Evolutionary conservation across 2,797 vertebrate species (phyloP).

Genomic region (Tadarida brasiliensis): DNA sequence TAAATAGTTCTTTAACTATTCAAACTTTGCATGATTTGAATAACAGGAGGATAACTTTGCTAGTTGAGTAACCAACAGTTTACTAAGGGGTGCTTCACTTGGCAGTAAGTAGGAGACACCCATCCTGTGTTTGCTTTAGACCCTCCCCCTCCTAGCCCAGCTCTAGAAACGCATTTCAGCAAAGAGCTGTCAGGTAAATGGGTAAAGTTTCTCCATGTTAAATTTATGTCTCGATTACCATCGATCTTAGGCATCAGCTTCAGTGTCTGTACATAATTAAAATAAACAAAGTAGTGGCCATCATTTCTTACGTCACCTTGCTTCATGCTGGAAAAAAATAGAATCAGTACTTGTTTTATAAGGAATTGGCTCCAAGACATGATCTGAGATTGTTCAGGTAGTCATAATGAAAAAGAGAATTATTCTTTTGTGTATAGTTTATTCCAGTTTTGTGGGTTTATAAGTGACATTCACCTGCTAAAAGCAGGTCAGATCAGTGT

Average conservation of each 20-base stretch:
- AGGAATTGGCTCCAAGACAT: too few relatives aligned
- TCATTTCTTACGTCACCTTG: too few relatives aligned
- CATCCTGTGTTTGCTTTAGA: slow-evolving; percentile 83
- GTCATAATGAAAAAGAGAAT: slow-evolving; percentile 41
- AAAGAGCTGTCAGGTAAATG: slow-evolving; percentile 83
- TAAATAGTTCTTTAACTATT: slow-evolving; percentile 71
- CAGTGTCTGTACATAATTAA: slow-evolving; percentile 86
- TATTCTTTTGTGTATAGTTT: slow-evolving; percentile 64
- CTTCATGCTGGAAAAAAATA: too few relatives aligned
- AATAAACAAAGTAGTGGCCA: slow-evolving; percentile 85
- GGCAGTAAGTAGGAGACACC: slow-evolving; percentile 76
- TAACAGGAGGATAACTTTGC: slow-evolving; percentile 70
- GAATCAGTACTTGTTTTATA: too few relatives aligned
- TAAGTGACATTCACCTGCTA: too few relatives aligned
- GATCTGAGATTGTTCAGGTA: slow-evolving; percentile 63
- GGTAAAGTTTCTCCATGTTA: slow-evolving; percentile 82
- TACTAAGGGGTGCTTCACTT: slow-evolving; percentile 67
- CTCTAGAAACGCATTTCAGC: slow-evolving; percentile 85
- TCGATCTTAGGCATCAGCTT: slow-evolving; percentile 83
- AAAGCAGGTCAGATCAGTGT: too few relatives aligned
- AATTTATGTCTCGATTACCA: slow-evolving; percentile 87
- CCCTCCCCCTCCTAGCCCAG: slow-evolving; percentile 60
- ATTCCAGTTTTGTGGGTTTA: too few relatives aligned
- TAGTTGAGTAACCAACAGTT: slow-evolving; percentile 24
- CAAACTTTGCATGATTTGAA: slow-evolving; percentile 39